phyloP scores from a whole-genome alignment of 2,113 vertebrate genomes.

The Tretioscincus oriximinensis region DNA sequence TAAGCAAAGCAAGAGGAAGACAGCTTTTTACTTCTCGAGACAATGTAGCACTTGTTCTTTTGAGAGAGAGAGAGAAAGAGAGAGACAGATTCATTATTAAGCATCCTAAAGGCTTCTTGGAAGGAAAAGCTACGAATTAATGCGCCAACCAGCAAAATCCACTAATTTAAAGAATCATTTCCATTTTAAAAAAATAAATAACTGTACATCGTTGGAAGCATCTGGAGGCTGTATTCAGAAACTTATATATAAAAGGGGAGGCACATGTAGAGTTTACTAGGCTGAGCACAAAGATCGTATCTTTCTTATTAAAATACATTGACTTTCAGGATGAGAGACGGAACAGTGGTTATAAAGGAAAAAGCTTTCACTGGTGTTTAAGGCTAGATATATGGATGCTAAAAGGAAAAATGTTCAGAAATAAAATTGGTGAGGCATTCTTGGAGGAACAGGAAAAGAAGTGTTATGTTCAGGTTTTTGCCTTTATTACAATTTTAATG shows the following conservation, averaged over 20 bases:
- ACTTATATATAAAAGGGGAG: conserved; percentile 16
- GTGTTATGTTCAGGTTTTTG: not conserved
- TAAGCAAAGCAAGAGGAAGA: conserved; percentile 18
- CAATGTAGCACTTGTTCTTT: conserved; percentile 16
- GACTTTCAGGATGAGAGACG: not conserved
- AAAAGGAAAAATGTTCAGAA: not conserved
- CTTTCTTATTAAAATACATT: not conserved
- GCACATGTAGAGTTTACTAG: not conserved
- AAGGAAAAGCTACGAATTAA: conserved; percentile 37
- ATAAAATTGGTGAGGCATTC: not conserved
- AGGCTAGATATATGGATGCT: not conserved
- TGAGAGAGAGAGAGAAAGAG: conserved; percentile 18
- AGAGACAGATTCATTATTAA: conserved; percentile 21
- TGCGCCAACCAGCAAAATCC: conserved; percentile 37
- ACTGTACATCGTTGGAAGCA: conserved; percentile 11
- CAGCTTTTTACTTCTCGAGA: conserved; percentile 3
- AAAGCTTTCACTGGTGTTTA: not conserved
- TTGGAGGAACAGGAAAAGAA: not conserved
- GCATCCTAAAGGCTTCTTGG: conserved; percentile 10
- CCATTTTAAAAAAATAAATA: conserved; percentile 36
- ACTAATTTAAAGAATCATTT: conserved; percentile 45
- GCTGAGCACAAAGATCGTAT: not conserved
- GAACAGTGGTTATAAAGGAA: not conserved
- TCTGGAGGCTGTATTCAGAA: conserved; percentile 15
- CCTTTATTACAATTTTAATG: not conserved